These are phyloP conservation scores for Echiichthys vipera DNA, from an alignment of 2,797 vertebrate genomes.

Conservation along the genomic window DNA sequence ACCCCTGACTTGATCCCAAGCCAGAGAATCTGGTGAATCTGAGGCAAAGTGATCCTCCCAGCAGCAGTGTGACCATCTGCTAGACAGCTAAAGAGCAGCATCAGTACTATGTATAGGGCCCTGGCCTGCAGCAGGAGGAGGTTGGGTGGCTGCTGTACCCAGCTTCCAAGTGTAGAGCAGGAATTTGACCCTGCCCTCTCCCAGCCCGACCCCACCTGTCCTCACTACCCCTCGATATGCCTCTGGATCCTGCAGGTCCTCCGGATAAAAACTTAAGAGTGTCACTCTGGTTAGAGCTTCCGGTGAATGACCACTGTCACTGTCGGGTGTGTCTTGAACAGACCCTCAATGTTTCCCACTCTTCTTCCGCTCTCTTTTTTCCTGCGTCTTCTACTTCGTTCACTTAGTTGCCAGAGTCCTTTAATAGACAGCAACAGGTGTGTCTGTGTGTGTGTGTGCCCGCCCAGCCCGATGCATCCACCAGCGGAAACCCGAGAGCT, in stretches of 20 bases:
- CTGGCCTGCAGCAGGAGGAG: slow-evolving; percentile 66
- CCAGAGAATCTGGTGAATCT: slow-evolving; percentile 82
- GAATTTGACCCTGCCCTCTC: slow-evolving; percentile 75
- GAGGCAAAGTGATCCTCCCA: slow-evolving; percentile 83
- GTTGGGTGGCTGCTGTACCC: slow-evolving; percentile 60
- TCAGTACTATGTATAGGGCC: slow-evolving; percentile 89
- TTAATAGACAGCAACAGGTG: slow-evolving; percentile 86
- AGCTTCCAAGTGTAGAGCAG: slow-evolving; percentile 69
- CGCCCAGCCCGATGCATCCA: slow-evolving; percentile 71
- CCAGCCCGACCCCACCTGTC: slow-evolving; percentile 38
- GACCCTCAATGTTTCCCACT: not conserved
- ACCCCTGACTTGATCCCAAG: slow-evolving; percentile 65
- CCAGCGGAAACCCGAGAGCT: slow-evolving; percentile 85
- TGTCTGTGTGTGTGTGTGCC: slow-evolving; percentile 57
- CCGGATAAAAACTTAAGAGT: slow-evolving; percentile 12
- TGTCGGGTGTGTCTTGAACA: not conserved
- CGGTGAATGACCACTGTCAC: not conserved
- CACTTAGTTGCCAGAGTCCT: slow-evolving; percentile 21
- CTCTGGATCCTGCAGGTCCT: slow-evolving; percentile 4
- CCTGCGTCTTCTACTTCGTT: not conserved
- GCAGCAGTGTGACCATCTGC: slow-evolving; percentile 85
- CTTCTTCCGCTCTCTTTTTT: not conserved
- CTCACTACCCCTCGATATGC: not conserved
- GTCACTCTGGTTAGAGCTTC: slow-evolving; percentile 3
- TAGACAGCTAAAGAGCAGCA: slow-evolving; percentile 85